These are phyloP conservation scores for Ormyrus nitidulus DNA, from an alignment of 2,888 invertebrate species.

Conservation along the genomic window DNA sequence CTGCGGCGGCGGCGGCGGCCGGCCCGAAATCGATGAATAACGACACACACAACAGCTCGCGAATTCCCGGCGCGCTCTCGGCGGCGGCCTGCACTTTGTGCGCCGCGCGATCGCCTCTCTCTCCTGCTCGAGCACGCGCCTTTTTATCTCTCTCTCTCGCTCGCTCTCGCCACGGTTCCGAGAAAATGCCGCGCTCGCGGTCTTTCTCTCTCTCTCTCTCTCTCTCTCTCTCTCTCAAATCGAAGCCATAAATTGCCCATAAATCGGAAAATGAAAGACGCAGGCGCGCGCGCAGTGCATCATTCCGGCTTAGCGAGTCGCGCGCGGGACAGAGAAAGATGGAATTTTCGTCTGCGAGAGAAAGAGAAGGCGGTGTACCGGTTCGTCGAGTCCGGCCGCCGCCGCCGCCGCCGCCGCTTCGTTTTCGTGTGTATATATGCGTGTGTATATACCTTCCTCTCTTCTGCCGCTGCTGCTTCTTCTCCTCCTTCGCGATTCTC, in stretches of 20 bases:
- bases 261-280: conserved; percentile 53
- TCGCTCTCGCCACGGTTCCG: not conserved
- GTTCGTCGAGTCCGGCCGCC: conserved; percentile 43
- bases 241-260: conserved; percentile 48
- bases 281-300: conserved; percentile 28
- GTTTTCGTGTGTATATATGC: not conserved
- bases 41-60: too few species aligned
- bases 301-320: conserved; percentile 36
- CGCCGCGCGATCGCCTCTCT: not conserved
- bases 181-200: conserved; percentile 14
- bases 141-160: not conserved
- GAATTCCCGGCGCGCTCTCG: too few species aligned
- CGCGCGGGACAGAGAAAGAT: conserved; percentile 42
- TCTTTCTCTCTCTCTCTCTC: conserved; percentile 3
- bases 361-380: conserved; percentile 46
- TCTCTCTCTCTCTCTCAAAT: conserved; percentile 20
- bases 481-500: conserved; percentile 20
- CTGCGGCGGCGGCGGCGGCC: too few species aligned
- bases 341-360: conserved; percentile 45
- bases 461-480: not conserved
- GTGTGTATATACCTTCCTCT: not conserved
- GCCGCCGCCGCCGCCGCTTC: not conserved
- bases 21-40: too few species aligned
- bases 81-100: too few species aligned
- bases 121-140: not conserved